A percentile compares a stretch with the other conserved stretches of the same genome.
Evolutionary conservation across 2,797 vertebrate species (phyloP).

Genomic region (Lemur catta): DNA sequence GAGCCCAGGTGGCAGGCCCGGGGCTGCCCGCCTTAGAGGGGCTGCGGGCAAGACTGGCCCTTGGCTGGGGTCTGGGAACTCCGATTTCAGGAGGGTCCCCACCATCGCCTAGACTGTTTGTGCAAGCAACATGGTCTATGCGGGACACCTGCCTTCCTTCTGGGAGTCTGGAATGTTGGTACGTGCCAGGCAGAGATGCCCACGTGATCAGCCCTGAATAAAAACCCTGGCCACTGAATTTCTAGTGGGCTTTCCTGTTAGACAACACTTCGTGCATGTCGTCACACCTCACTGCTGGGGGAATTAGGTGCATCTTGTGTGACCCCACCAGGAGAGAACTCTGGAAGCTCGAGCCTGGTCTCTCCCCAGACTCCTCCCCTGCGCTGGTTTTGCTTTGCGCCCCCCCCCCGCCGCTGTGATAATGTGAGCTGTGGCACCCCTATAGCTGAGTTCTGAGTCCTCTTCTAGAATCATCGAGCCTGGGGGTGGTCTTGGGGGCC

Average conservation of each 20-base stretch:
- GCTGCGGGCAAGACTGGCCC: not conserved
- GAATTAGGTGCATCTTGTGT: fast-evolving
- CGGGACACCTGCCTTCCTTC: not conserved
- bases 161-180: not conserved
- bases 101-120: not conserved
- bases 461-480: not conserved
- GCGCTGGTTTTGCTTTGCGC: not conserved
- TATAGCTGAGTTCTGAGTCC: not conserved
- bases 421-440: not conserved
- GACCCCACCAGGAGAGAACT: not conserved
- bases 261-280: fast-evolving
- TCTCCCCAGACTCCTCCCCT: not conserved
- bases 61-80: not conserved
- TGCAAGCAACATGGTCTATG: not conserved
- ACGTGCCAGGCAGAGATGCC: not conserved
- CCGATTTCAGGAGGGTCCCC: not conserved
- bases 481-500: not conserved
- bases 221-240: not conserved
- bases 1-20: fast-evolving
- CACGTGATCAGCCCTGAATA: fast-evolving
- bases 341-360: not conserved
- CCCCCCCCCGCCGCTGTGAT: too few relatives aligned
- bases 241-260: not conserved
- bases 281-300: not conserved
- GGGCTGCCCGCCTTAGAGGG: not conserved